Conservation (phyloP, 2,113 vertebrate species). For the Rhinolophus ferrumequinum region DNA sequence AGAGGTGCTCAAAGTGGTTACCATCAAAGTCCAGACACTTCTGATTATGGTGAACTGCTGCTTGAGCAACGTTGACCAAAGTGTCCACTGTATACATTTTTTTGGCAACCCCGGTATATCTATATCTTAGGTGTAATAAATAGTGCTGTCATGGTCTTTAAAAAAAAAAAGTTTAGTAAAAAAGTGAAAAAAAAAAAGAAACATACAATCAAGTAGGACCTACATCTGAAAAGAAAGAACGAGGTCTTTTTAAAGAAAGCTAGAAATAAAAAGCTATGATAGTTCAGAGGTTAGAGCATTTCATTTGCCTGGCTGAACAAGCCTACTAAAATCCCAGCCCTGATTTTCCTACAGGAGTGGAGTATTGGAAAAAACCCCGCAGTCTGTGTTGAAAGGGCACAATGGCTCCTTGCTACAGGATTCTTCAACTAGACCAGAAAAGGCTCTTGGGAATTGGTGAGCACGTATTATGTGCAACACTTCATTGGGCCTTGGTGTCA, state of each 20-base stretch:
- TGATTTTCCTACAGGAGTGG: background rate
- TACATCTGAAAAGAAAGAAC: constrained; percentile 30
- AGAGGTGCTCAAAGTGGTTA: no score
- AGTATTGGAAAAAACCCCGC: background rate
- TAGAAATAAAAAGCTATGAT: background rate
- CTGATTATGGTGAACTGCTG: no score
- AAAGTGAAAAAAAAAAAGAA: background rate
- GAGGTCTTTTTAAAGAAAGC: constrained; percentile 2
- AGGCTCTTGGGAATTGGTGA: background rate
- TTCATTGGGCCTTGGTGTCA: background rate
- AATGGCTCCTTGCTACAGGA: background rate
- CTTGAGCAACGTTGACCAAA: no score
- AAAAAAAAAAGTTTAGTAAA: no score
- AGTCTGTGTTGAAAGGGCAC: no score
- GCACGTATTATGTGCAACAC: accelerated
- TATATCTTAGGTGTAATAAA: background rate
- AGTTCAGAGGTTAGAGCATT: background rate
- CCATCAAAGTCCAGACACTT: no score
- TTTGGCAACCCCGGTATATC: background rate
- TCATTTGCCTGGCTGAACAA: background rate
- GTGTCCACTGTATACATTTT: no score
- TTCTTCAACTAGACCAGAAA: background rate
- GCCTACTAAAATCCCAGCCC: background rate
- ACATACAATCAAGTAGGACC: background rate
- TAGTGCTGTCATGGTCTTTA: background rate